These are phyloP conservation scores for Stramonita haemastoma DNA, from an alignment of 2,888 invertebrate genomes.

Conservation along the genomic window DNA sequence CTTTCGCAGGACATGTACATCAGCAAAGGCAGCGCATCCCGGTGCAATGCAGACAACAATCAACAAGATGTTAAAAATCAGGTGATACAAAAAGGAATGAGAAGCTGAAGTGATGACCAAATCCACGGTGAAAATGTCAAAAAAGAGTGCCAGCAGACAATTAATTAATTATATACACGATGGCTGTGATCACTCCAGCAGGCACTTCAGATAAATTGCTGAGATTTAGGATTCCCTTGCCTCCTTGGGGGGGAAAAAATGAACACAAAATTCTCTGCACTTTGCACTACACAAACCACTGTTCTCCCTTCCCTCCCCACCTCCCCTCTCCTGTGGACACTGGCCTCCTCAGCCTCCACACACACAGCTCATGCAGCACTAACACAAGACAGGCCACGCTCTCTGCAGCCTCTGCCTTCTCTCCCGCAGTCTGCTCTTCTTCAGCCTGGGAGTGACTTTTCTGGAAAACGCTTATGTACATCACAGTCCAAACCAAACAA, in stretches of 20 bases:
- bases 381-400: not conserved
- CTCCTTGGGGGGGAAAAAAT: not conserved
- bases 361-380: not conserved
- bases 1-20: not conserved
- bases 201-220: slow-evolving; percentile 22
- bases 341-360: not conserved
- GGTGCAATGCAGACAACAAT: slow-evolving; percentile 10
- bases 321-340: not conserved
- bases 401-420: not conserved
- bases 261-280: not conserved
- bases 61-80: not conserved
- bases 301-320: not conserved
- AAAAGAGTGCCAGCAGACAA: not conserved
- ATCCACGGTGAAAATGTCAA: not conserved
- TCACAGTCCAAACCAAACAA: not conserved
- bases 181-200: slow-evolving; percentile 20
- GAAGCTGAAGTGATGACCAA: not conserved
- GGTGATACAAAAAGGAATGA: not conserved
- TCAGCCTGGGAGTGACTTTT: not conserved
- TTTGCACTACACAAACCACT: not conserved
- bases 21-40: not conserved
- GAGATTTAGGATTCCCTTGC: not conserved
- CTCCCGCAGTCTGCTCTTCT: not conserved
- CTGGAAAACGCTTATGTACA: slow-evolving; percentile 2
- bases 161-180: not conserved